Percentiles rank a stretch among this genome's conserved stretches.
Conservation (phyloP, 2,797 vertebrate genomes). For the Sebastes itinus region DNA sequence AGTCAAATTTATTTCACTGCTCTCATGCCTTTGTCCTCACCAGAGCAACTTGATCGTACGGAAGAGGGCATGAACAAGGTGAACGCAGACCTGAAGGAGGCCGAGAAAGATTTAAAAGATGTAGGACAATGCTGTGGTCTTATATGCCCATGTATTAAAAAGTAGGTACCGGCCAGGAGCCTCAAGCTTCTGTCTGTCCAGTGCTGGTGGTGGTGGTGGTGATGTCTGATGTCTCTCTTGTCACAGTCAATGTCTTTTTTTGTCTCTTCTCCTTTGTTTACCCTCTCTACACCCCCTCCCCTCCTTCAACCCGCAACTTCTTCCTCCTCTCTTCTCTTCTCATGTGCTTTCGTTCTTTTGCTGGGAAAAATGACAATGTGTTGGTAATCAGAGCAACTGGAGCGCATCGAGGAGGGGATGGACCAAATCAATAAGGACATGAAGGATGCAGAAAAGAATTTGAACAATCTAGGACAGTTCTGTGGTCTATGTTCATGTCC, state of each 20-base stretch:
- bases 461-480: constrained; percentile 99
- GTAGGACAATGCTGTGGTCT: constrained; percentile 99
- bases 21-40: constrained; percentile 99
- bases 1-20: constrained; percentile 90
- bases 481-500: constrained; percentile 99
- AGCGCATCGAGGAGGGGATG: constrained; percentile 99
- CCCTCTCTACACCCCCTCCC: constrained; percentile 49
- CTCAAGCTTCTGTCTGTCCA: constrained; percentile 88
- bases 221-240: constrained; percentile 88
- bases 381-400: constrained; percentile 99
- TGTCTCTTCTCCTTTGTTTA: constrained; percentile 85
- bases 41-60: constrained; percentile 99
- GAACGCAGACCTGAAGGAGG: constrained; percentile 99
- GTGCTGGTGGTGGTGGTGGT: constrained; percentile 85
- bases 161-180: constrained; percentile 96
- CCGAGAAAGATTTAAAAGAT: constrained; percentile 99
- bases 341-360: constrained; percentile 96
- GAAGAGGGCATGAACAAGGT: constrained; percentile 99
- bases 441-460: constrained; percentile 99
- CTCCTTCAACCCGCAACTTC: constrained; percentile 26
- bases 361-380: constrained; percentile 94
- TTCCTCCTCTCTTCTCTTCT: constrained; percentile 82
- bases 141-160: constrained; percentile 98
- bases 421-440: constrained; percentile 99
- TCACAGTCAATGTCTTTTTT: constrained; percentile 98